phyloP scores from a whole-genome alignment of 2,797 vertebrate genomes.

The Notoglanidium macrostoma region DNA sequence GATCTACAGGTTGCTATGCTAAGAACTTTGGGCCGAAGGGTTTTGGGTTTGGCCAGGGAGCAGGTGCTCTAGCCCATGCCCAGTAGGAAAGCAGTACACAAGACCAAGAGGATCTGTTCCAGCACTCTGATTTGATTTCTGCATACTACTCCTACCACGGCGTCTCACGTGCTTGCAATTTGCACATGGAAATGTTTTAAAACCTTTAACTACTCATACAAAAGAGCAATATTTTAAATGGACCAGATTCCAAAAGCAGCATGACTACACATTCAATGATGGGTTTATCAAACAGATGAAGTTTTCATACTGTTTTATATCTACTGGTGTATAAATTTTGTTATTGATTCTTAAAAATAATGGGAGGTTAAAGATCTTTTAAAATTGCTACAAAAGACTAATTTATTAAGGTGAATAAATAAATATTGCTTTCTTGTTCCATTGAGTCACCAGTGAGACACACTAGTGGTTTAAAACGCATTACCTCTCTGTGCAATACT shows the following conservation, averaged over 20 bases:
- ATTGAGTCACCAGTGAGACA: not conserved
- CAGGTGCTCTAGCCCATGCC: constrained; percentile 88
- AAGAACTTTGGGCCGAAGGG: constrained; percentile 98
- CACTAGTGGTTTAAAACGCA: not conserved
- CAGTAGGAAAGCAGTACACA: constrained; percentile 72
- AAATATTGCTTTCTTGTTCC: constrained; percentile 14
- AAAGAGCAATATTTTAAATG: constrained; percentile 21
- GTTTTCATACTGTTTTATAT: constrained; percentile 32
- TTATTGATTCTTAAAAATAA: constrained; percentile 1
- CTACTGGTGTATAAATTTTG: constrained; percentile 11
- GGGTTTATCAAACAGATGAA: not conserved
- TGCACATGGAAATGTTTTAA: constrained; percentile 35
- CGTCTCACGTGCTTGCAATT: constrained; percentile 15
- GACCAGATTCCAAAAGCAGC: constrained; percentile 26
- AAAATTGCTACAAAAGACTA: constrained; percentile 2
- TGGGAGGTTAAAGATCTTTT: not conserved
- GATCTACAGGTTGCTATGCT: constrained; percentile 86
- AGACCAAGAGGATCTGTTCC: constrained; percentile 5
- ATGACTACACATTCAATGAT: constrained; percentile 6
- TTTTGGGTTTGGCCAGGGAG: constrained; percentile 94
- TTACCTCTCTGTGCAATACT: not conserved
- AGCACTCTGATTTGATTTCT: not conserved
- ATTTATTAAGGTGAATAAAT: constrained; percentile 23
- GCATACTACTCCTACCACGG: constrained; percentile 4
- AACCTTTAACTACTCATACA: constrained; percentile 4